These are phyloP conservation scores for Leptopterna dolabrata DNA, from an alignment of 2,888 invertebrate genomes.

Conservation along the genomic window DNA sequence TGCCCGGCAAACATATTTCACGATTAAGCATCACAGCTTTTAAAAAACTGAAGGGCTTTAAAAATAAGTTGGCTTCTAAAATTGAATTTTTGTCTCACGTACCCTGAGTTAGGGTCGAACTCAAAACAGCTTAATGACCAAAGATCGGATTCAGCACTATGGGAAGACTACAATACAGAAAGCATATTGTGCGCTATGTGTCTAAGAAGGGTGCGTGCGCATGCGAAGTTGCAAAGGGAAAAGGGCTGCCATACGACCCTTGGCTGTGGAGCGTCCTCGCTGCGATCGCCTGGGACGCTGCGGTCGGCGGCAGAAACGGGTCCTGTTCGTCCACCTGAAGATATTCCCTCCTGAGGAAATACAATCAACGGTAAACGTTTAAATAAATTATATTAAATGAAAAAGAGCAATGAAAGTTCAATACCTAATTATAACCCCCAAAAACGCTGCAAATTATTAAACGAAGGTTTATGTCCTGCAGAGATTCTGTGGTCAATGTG, in stretches of 20 bases:
- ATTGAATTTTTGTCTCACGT: too few species aligned
- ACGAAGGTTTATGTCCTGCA: too few species aligned
- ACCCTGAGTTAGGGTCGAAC: too few species aligned
- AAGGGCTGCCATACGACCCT: constrained; percentile 77
- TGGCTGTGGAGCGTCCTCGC: constrained; percentile 76
- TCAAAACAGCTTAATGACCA: background rate
- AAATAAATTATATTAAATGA: background rate
- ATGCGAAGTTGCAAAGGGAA: constrained; percentile 59
- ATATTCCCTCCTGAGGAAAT: constrained; percentile 77
- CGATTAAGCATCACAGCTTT: too few species aligned
- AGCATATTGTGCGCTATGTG: constrained; percentile 33
- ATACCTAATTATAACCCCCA: too few species aligned
- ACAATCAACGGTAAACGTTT: constrained; percentile 30
- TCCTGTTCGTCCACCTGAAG: constrained; percentile 88
- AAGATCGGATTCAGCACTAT: constrained; percentile 26
- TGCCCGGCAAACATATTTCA: too few species aligned
- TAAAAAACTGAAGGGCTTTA: too few species aligned
- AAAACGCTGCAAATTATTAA: too few species aligned
- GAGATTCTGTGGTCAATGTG: too few species aligned
- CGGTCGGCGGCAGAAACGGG: constrained; percentile 77
- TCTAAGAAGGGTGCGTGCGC: constrained; percentile 52
- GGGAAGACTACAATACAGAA: constrained; percentile 2
- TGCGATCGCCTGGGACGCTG: constrained; percentile 73
- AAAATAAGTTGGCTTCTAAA: too few species aligned
- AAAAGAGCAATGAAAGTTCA: too few species aligned